Conservation (phyloP, 2,113 vertebrate species). For the Rana temporaria region DNA sequence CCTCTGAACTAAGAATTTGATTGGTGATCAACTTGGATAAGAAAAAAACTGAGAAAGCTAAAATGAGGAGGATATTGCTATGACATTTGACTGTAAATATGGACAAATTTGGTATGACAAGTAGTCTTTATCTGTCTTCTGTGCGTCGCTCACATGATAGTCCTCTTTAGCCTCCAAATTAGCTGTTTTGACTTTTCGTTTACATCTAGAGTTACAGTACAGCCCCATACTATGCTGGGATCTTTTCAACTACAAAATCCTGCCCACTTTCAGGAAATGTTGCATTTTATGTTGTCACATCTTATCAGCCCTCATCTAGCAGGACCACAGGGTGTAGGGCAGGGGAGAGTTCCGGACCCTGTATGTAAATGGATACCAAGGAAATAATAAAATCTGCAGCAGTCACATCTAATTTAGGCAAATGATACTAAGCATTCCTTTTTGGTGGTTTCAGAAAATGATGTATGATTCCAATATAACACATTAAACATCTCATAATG, state of each 20-base stretch:
- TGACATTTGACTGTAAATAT: conserved; percentile 1
- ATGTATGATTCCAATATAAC: conserved; percentile 11
- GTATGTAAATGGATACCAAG: conserved; percentile 75
- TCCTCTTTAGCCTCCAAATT: neutral
- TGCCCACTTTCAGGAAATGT: conserved; percentile 74
- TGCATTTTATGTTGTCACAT: conserved; percentile 81
- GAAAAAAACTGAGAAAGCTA: neutral
- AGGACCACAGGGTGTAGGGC: conserved; percentile 57
- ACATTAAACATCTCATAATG: conserved; percentile 13
- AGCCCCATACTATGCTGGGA: conserved; percentile 17
- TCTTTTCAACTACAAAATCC: conserved; percentile 46
- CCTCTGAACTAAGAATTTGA: conserved; percentile 12
- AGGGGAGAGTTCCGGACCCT: conserved; percentile 65
- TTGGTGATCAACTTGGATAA: conserved; percentile 5
- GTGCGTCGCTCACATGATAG: conserved; percentile 14
- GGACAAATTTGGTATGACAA: conserved; percentile 39
- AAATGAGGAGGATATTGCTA: conserved; percentile 18
- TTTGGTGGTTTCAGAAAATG: conserved; percentile 25
- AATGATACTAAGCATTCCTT: conserved; percentile 25
- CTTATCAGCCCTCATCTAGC: conserved; percentile 75
- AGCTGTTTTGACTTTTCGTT: conserved; percentile 4
- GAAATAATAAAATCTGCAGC: conserved; percentile 72
- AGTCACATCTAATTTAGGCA: conserved; percentile 77
- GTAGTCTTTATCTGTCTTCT: conserved; percentile 35
- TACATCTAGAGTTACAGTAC: conserved; percentile 29